Conservation (phyloP, 2,113 vertebrate species). For the Charadrius vociferus region DNA sequence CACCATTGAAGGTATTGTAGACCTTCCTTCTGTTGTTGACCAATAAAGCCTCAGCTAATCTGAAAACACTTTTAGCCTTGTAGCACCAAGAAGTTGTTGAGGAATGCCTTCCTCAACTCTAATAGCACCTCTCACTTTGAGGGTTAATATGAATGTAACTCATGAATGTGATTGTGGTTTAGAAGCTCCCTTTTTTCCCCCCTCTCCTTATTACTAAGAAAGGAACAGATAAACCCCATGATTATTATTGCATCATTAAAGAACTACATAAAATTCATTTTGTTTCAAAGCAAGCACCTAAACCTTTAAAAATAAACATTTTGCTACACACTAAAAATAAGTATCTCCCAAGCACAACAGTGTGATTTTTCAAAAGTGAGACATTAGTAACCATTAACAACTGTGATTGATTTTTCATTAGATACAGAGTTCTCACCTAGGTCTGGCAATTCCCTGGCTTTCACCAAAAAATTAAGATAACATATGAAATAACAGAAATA, state of each 20-base stretch:
- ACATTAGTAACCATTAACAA: background rate
- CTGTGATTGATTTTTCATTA: background rate
- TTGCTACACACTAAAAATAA: background rate
- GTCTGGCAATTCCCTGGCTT: background rate
- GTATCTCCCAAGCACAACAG: background rate
- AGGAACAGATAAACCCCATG: background rate
- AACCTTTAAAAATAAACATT: background rate
- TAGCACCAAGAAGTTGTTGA: background rate
- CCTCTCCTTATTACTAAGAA: background rate
- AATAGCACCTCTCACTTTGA: background rate
- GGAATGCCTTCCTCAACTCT: background rate
- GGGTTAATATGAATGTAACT: background rate
- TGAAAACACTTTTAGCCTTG: background rate
- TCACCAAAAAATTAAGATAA: background rate
- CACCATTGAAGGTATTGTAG: background rate
- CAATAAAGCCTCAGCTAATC: background rate
- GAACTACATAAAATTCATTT: background rate
- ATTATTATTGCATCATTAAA: background rate
- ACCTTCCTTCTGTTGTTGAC: too few relatives aligned
- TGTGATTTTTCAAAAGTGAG: background rate
- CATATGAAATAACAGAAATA: background rate
- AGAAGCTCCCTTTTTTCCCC: background rate
- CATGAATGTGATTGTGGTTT: background rate
- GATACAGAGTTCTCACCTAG: background rate
- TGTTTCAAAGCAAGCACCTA: background rate